Evolutionary conservation across 2,113 vertebrate species (phyloP), one percentile per base, ranked within the genome.

Genomic region (Saimiri boliviensis): DNA sequence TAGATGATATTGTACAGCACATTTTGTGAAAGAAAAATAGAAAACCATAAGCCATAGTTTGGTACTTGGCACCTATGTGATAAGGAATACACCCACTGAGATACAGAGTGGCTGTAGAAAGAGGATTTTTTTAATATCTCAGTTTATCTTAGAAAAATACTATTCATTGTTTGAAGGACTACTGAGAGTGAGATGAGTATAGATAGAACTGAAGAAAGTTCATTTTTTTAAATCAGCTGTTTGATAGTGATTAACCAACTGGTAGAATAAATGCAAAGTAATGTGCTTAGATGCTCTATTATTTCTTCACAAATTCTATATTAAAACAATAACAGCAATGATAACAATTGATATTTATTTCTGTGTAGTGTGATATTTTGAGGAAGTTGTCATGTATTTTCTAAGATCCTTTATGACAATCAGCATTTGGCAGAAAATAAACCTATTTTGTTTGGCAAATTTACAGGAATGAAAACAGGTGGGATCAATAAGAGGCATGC

Each of bases 401-500:
- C 77, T 93, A 86, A 92, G 68, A 21, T 97, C 5, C 70, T 98
- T 94, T 94, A 96, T 98, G 95, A 80, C 95, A 79, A 54, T 96
- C 37, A 74, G 4, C 58, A 16, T 88, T 85, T 97, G 42, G 37
- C 14, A 90, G 82, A 96, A 91, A 93, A 85, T 30, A 91, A 80
- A 9, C 3, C 92, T 79, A 52, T 52, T 35, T 68, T 73, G 91
- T 98, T 90, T 97, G 60, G 16, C 76, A 96, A 93, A 86, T 86
- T 83, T 89, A 49, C 90, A 66, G 86, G 10, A 86, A 82, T 71
- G 70, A 92, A 17, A 94, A 81, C 14, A 97, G 1, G 52, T 92
- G 76, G 6, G 23, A 93, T 81, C 94, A 96, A 86, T 73, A 99
- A 97, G 96, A 99, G 58, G 98, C 97, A 98, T 93, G 12, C 0